Evolutionary conservation across 2,888 invertebrate genomes (phyloP), one percentile per base, ranked within the genome.

Genomic region (Steinernema carpocapsae): DNA sequence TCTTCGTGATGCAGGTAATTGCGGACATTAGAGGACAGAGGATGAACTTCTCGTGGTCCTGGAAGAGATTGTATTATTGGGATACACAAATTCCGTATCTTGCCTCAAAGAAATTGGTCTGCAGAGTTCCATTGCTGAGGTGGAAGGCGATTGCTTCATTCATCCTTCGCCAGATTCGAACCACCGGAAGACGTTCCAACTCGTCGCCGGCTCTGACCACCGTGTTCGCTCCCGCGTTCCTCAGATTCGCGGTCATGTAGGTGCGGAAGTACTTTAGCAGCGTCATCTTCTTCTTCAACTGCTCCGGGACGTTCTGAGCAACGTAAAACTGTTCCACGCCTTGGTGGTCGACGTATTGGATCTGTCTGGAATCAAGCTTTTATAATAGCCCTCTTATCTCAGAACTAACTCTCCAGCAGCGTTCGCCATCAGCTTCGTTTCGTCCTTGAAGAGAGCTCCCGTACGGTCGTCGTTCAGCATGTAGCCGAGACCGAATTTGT

Each of bases 401-500:
- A 22, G 26, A 71, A 91, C 92, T 92, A 88, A 94, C 94, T 93
- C 91, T 89, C 93, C 94, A 88, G 97, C 95, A 43, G 94, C 92
- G 71, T 97, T 91, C 90, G 97, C 92, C 81, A 97, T 93, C 17
- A 99, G 91, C 86, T 95, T 94, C 10, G 97, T 96, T 79, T 93
- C 93, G 89, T 99, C 99, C 88, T 99, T 99, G 90, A 95, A 99
- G 91, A 97, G 93, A 48, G 99, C 97, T 37, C 99, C 99, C 78
- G 97, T 83, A 52, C 83, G 94, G 90, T 97, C 97, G 90, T 99
- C 99, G 88, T 94, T 95, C 46, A 99, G 90, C 89, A 97, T 96
- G 90, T 99, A 99, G 0, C 97, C 97, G 88, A 99, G 94, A 22
- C 99, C 99, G 88, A 99, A 99, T 89, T 97, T 99, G 90, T 99